Conservation (phyloP, 1,140 invertebrate species). For the Sinonovacula constricta region DNA sequence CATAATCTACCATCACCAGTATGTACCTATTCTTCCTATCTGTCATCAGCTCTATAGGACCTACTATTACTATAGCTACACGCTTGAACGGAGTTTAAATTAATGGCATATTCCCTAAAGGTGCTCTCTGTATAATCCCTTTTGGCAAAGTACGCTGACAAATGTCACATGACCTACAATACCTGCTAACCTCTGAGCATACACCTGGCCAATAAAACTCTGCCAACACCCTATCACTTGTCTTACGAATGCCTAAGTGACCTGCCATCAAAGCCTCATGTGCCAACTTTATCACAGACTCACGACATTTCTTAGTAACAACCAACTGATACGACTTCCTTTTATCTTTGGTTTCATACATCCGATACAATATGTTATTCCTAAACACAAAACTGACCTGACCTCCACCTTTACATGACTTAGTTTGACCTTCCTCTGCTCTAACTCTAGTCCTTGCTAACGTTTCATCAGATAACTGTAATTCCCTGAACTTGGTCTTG, state of each 20-base stretch:
- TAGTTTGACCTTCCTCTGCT: background rate
- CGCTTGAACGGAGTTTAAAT: conserved; percentile 48
- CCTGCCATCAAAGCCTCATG: conserved; percentile 55
- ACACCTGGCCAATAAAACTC: conserved; percentile 59
- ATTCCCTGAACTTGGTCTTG: background rate
- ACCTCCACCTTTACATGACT: background rate
- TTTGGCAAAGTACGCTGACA: conserved; percentile 54
- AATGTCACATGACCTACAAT: conserved; percentile 52
- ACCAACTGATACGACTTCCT: conserved; percentile 22
- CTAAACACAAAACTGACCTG: background rate
- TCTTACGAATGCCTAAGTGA: conserved; percentile 42
- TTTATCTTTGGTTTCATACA: conserved; percentile 7
- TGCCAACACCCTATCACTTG: conserved; percentile 30
- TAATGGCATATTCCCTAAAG: conserved; percentile 44
- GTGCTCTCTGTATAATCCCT: conserved; percentile 48
- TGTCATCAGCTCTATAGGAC: conserved; percentile 42
- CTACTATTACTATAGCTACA: conserved; percentile 54
- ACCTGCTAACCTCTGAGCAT: conserved; percentile 37
- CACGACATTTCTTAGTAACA: conserved; percentile 5
- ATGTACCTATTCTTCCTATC: conserved; percentile 55
- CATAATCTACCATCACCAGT: conserved; percentile 20
- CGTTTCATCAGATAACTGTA: background rate
- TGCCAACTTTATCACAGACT: conserved; percentile 43
- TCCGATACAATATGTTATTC: conserved; percentile 9
- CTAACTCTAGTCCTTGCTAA: background rate